phyloP scores from a whole-genome alignment of 2,113 vertebrate species.

The Cyphomyrus discorhynchus region DNA sequence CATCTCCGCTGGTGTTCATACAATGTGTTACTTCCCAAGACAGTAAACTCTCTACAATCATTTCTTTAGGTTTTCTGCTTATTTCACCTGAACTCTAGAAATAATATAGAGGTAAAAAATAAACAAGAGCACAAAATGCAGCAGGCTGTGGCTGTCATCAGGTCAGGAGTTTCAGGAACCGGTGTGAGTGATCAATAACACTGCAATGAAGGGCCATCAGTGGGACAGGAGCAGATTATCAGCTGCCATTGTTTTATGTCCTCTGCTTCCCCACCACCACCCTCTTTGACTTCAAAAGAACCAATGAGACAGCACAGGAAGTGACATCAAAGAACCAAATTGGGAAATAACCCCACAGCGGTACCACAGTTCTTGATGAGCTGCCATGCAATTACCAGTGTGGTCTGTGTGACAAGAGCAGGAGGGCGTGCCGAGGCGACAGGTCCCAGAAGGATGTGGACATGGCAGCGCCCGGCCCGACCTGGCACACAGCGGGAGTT shows the following conservation, averaged over 20 bases:
- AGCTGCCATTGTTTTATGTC: slow-evolving; percentile 62
- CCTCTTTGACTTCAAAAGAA: slow-evolving; percentile 41
- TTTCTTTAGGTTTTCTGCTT: slow-evolving; percentile 24
- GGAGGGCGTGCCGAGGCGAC: not conserved
- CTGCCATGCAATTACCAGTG: slow-evolving; percentile 58
- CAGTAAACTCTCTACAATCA: slow-evolving; percentile 53
- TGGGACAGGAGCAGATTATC: slow-evolving; percentile 45
- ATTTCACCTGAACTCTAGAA: slow-evolving; percentile 38
- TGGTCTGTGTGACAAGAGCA: not conserved
- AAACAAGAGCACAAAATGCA: slow-evolving; percentile 59
- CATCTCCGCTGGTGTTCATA: slow-evolving; percentile 63
- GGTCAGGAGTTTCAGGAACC: slow-evolving; percentile 48
- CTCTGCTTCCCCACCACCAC: slow-evolving; percentile 51
- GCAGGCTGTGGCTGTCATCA: slow-evolving; percentile 57
- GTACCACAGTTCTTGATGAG: slow-evolving; percentile 47
- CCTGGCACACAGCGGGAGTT: not conserved
- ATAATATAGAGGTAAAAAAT: slow-evolving; percentile 44
- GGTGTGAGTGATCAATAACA: slow-evolving; percentile 48
- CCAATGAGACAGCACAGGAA: slow-evolving; percentile 29
- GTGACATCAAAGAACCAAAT: not conserved
- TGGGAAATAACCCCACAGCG: slow-evolving; percentile 34
- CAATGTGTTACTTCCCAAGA: slow-evolving; percentile 50
- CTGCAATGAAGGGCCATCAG: slow-evolving; percentile 32
- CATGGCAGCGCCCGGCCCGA: no score
- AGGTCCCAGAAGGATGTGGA: not conserved